A percentile compares a stretch with the other conserved stretches of the same genome.
Evolutionary conservation across 1,140 invertebrate genomes (phyloP).

Genomic region (Drosophila aff.): DNA sequence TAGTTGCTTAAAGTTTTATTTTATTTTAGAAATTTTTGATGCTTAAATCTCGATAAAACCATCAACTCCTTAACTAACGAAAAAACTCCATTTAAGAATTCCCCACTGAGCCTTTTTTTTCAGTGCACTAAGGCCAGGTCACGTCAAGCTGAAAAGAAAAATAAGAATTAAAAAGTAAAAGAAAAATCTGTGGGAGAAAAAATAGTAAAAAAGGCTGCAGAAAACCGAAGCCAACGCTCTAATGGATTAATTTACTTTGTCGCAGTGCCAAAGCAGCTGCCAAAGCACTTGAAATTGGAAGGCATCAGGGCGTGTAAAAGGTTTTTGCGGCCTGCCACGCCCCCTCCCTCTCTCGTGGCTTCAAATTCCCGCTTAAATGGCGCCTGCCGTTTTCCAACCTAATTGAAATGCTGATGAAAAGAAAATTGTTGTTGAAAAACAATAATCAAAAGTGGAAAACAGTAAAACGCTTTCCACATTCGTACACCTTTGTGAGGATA

Average conservation of each 20-base stretch:
- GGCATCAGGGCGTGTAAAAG: conserved; percentile 74
- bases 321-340: conserved; percentile 60
- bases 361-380: conserved; percentile 50
- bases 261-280: conserved; percentile 67
- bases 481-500: conserved; percentile 40
- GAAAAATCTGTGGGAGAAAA: conserved; percentile 23
- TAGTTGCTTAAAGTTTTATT: too few species aligned
- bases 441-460: conserved; percentile 81
- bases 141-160: conserved; percentile 61
- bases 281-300: conserved; percentile 65
- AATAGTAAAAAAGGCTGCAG: conserved; percentile 15
- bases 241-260: conserved; percentile 83
- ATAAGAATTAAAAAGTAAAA: conserved; percentile 44
- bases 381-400: conserved; percentile 59
- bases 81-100: not conserved
- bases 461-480: conserved; percentile 64
- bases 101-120: not conserved
- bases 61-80: not conserved
- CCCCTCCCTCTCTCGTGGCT: conserved; percentile 1
- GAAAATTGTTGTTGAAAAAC: conserved; percentile 76
- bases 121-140: conserved; percentile 58
- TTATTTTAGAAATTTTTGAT: not conserved
- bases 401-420: conserved; percentile 82
- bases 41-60: not conserved
- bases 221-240: conserved; percentile 56